Evolutionary conservation across 2,113 vertebrate species (phyloP), one percentile per base, ranked within the genome.

Genomic region (Rostratula benghalensis): DNA sequence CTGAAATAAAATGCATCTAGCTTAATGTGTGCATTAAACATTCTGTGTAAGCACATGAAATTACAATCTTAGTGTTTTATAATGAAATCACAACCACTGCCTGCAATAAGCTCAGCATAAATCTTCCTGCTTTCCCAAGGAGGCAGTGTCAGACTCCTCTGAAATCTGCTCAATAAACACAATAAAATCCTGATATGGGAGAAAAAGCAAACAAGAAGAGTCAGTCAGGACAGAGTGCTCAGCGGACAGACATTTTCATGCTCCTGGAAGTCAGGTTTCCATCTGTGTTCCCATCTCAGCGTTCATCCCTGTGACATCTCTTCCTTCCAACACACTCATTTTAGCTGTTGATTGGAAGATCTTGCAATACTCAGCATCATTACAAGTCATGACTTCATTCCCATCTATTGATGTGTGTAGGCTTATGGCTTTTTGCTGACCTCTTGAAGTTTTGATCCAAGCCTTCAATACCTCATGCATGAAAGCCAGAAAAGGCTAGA

Each of bases 21-120:
- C 65, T 87, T 94, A 89, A 96, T 96, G 37, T 68, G 69, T 60
- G 57, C 85, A 90, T 92, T 94, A 93, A 95, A 94, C 43, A 75
- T 73, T 81, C 70, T 65, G 41, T 87, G 53, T 87, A 92, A 97
- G 83, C 89, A 87, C 74, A 89, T 3, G 1, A 92, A 96, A 96
- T 94, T 71, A 78, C 86, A 68, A 39, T 82, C 65, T 84, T 57
- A 83, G 77, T 79, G 81, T 89, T 89, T 74, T 94, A 50, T 87
- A 93, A 96, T 93, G 92, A 94, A 96, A 95, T 92, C 83, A 84
- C 79, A 94, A 94, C 50, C 1, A 0, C 57, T 76, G 60, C 45
- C 54, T 95, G 57, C 74, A 96, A 69, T 71, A 95, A 94, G 28
- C 71, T 91, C 65, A 84, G 45, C 61, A 93, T 91, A 95, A 94